Evolutionary conservation across 2,113 vertebrate species (phyloP), one percentile per base, ranked within the genome.

Genomic region (Pelmatolapia mariae): DNA sequence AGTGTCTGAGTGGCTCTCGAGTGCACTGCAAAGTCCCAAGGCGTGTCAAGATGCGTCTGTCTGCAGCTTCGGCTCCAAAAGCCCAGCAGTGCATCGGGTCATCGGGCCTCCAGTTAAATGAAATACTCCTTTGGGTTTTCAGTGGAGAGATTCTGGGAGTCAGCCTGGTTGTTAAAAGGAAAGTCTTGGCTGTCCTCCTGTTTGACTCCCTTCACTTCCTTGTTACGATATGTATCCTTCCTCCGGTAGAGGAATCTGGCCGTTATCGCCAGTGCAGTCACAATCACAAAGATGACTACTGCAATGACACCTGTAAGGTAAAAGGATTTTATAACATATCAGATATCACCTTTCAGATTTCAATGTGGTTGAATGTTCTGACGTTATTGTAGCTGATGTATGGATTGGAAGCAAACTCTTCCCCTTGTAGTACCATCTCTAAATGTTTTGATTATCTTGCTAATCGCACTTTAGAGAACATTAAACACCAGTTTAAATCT

Each of bases 81-180:
- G 18, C 40, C 73, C 73, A n/a, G 10, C 59, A 50, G 43, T 26
- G 82, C n/a, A 19, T 45, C 12, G 7, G 33, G 18, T n/a, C 24
- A 16, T 19, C 54, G 1, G 80, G 33, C 19, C 73, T 87, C 47
- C 88, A 96, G 94, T 85, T 83, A 99, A 95, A 99, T 99, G 94
- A 98, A 98, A 88, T 98, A 99, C 91, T 99, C 98, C 94, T 98
- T 99, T 93, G 97, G 97, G 95, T 96, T 97, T 93, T 98, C 97
- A 26, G 43, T 93, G 81, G 96, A 94, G 91, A 96, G 88, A 5
- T 95, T 97, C 92, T 98, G 98, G 82, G 96, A 93, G 89, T 95
- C 96, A 73, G 96, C 95, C 87, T 98, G 98, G 80, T 93, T 97
- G 96, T 96, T 97, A 94, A 98, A 95, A 15, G 96, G 95, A 47